Percentiles rank a stretch among this genome's conserved stretches.
Evolutionary conservation across 2,888 invertebrate genomes (phyloP).

Genomic region (Acronicta aceris): DNA sequence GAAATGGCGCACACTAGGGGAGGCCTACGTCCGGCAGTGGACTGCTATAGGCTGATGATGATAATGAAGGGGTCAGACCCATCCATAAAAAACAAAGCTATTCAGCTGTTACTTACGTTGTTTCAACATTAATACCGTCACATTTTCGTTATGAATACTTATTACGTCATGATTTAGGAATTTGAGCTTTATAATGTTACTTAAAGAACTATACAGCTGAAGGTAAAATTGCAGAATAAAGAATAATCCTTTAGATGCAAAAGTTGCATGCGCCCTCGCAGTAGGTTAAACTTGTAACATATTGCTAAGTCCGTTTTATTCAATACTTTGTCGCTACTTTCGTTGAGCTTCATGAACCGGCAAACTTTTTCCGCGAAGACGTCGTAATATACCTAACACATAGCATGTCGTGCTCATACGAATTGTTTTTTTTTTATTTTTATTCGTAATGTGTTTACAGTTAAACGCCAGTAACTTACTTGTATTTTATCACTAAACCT

Average conservation of each 20-base stretch:
- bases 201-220: not conserved
- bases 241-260: conserved; percentile 9
- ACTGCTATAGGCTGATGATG: too few relatives aligned
- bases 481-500: not conserved
- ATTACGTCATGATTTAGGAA: too few relatives aligned
- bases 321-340: conserved; percentile 51
- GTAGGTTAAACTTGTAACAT: conserved; percentile 43
- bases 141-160: too few relatives aligned
- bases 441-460: too few relatives aligned
- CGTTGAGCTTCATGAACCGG: conserved; percentile 14
- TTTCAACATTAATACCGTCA: too few relatives aligned
- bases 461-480: conserved; percentile 2
- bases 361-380: conserved; percentile 22
- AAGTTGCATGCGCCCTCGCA: conserved; percentile 40
- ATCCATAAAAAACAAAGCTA: too few relatives aligned
- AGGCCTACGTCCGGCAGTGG: too few relatives aligned
- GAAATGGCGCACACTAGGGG: too few relatives aligned
- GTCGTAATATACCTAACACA: conserved; percentile 22
- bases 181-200: too few relatives aligned
- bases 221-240: not conserved
- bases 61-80: too few relatives aligned
- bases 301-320: conserved; percentile 59
- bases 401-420: conserved; percentile 3
- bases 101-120: too few relatives aligned
- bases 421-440: too few relatives aligned